These are phyloP conservation scores for Heterohyrax brucei DNA, from an alignment of 2,797 vertebrate genomes.

Conservation along the genomic window DNA sequence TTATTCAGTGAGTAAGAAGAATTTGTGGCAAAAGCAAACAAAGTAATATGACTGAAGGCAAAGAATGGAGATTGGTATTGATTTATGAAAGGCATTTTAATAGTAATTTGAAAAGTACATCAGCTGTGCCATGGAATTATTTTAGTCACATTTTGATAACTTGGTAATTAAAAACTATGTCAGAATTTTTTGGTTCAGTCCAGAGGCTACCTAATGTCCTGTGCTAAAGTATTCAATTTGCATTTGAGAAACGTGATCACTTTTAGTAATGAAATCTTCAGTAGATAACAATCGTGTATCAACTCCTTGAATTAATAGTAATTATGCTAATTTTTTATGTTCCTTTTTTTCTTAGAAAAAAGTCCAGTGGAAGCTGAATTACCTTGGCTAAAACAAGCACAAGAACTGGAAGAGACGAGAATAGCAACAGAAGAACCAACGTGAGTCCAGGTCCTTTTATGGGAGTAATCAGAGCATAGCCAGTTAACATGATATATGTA, in stretches of 20 bases:
- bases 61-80: not conserved
- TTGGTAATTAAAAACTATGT: conserved; percentile 36
- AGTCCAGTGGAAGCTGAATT: conserved; percentile 95
- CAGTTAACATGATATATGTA: conserved; percentile 78
- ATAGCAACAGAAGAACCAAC: conserved; percentile 94
- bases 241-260: not conserved
- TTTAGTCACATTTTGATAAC: conserved; percentile 34
- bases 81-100: conserved; percentile 47
- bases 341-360: conserved; percentile 91
- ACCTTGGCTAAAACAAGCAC: conserved; percentile 97
- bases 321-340: conserved; percentile 33
- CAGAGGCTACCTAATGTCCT: conserved; percentile 24
- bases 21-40: conserved; percentile 2
- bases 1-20: not conserved
- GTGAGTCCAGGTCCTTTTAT: conserved; percentile 91
- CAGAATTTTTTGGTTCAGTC: conserved; percentile 42
- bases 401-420: conserved; percentile 94
- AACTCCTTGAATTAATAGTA: not conserved
- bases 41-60: not conserved
- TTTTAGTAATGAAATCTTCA: not conserved
- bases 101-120: conserved; percentile 5
- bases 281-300: not conserved
- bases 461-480: conserved; percentile 16
- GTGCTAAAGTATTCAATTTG: not conserved
- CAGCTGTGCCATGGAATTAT: not conserved